These are phyloP conservation scores for Drosophila littoralis DNA, from an alignment of 1,140 invertebrate species.

Conservation along the genomic window DNA sequence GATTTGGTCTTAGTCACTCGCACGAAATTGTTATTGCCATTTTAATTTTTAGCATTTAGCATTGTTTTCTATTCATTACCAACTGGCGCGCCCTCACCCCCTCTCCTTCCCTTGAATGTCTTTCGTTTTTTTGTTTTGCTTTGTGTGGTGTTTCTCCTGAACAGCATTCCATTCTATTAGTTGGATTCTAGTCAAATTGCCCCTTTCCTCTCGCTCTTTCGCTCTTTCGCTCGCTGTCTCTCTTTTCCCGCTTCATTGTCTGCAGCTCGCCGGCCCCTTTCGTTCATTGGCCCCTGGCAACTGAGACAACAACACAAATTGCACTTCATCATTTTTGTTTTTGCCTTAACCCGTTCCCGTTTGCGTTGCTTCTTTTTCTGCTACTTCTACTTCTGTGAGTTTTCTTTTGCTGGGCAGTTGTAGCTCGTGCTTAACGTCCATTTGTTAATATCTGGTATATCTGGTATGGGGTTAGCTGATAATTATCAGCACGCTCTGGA, in stretches of 20 bases:
- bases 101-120: background rate
- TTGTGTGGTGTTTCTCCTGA: background rate
- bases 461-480: background rate
- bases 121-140: background rate
- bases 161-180: constrained; percentile 38
- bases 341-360: constrained; percentile 18
- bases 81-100: constrained; percentile 1
- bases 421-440: constrained; percentile 9
- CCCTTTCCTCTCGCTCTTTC: background rate
- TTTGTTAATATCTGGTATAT: constrained; percentile 2
- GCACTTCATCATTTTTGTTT: constrained; percentile 37
- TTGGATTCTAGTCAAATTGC: constrained; percentile 1
- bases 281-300: constrained; percentile 35
- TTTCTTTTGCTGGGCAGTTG: constrained; percentile 3
- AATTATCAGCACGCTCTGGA: constrained; percentile 4
- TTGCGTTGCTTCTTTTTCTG: constrained; percentile 6
- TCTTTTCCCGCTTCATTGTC: background rate
- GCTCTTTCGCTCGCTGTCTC: background rate
- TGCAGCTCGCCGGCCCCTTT: constrained; percentile 2
- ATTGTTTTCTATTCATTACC: constrained; percentile 30
- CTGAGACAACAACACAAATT: constrained; percentile 25
- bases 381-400: no score
- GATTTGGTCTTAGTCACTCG: constrained; percentile 33
- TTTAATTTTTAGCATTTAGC: constrained; percentile 10
- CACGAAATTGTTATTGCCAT: constrained; percentile 12